A percentile compares a stretch with the other conserved stretches of the same genome.
Evolutionary conservation across 2,113 vertebrate genomes (phyloP).

Genomic region (Nothoprocta perdicaria): DNA sequence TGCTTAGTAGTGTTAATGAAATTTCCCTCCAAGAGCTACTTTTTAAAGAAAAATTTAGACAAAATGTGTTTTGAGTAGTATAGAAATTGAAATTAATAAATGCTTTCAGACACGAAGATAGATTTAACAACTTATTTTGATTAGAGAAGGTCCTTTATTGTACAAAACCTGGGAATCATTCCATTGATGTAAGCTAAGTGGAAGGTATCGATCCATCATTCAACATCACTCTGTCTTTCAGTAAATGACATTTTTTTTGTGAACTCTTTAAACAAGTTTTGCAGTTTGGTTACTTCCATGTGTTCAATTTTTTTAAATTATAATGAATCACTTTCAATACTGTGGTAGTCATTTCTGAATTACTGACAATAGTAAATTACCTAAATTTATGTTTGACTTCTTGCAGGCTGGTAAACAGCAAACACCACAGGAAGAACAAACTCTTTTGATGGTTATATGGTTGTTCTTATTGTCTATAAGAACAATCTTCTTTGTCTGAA

Average conservation of each 20-base stretch:
- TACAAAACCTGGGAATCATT: neutral
- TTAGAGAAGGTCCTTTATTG: slow-evolving; percentile 1
- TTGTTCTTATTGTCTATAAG: neutral
- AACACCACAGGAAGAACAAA: neutral
- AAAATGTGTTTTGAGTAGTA: neutral
- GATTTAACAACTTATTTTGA: slow-evolving; percentile 38
- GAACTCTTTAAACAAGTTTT: neutral
- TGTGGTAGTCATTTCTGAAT: neutral
- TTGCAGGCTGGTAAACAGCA: neutral
- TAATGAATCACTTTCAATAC: neutral
- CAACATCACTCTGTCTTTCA: neutral
- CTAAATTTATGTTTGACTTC: neutral
- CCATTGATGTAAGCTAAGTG: neutral
- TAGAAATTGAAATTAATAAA: neutral
- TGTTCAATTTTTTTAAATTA: neutral
- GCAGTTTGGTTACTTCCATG: neutral
- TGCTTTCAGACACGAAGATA: neutral
- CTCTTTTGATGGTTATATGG: neutral
- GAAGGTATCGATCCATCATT: neutral
- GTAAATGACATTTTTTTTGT: neutral
- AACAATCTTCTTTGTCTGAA: neutral
- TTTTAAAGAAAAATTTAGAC: neutral
- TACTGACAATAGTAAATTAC: neutral
- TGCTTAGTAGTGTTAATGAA: neutral
- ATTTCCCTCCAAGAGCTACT: neutral